These are phyloP conservation scores for Megalops atlanticus DNA, from an alignment of 2,113 vertebrate species.

Conservation along the genomic window DNA sequence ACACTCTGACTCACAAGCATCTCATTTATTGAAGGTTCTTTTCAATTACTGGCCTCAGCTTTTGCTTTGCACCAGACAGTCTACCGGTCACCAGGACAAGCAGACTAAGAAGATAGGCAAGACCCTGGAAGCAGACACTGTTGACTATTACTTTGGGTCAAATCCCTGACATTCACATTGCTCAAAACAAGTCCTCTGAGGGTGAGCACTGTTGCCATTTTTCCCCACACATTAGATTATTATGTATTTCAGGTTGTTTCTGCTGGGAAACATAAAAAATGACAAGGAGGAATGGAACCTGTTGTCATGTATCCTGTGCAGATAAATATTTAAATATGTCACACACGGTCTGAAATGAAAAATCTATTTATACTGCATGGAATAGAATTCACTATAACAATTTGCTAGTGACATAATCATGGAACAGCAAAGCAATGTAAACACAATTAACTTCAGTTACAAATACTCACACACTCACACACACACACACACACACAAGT, in stretches of 20 bases:
- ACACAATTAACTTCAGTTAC: background rate
- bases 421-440: slow-evolving; percentile 2
- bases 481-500: no score
- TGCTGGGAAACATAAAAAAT: background rate
- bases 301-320: background rate
- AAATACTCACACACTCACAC: no score
- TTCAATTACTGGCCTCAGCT: background rate
- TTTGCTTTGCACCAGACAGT: background rate
- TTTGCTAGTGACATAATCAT: background rate
- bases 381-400: background rate
- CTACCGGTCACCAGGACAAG: background rate
- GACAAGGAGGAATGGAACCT: background rate
- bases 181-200: no score
- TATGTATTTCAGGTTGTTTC: background rate
- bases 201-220: background rate
- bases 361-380: slow-evolving; percentile 8
- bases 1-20: slow-evolving; percentile 5
- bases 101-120: background rate
- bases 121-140: slow-evolving; percentile 1
- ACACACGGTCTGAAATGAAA: background rate
- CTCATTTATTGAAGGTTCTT: slow-evolving; percentile 9
- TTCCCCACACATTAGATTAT: background rate
- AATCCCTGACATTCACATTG: background rate
- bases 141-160: background rate
- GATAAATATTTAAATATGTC: slow-evolving; percentile 17